Percentiles rank a stretch among this genome's conserved stretches.
Conservation (phyloP, 1,140 invertebrate genomes). For the Trichonephila clavata region DNA sequence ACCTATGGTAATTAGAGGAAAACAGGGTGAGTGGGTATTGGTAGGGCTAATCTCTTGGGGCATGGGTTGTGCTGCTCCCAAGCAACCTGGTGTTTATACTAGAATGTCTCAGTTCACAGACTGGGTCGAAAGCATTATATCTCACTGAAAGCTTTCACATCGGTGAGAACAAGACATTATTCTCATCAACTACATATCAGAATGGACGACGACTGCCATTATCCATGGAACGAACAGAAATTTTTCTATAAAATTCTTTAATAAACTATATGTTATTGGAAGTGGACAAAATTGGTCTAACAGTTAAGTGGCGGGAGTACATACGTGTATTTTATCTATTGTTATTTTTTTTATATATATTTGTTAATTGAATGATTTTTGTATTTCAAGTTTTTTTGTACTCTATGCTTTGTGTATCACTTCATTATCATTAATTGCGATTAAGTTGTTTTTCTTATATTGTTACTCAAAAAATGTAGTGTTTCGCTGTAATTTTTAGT, state of each 20-base stretch:
- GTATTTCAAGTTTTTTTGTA: constrained; percentile 1
- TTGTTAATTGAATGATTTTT: constrained; percentile 9
- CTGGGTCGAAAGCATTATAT: constrained; percentile 85
- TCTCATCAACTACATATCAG: too few relatives aligned
- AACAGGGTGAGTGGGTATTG: constrained; percentile 92
- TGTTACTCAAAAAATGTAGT: background rate
- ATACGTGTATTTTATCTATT: background rate
- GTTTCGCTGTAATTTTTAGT: background rate
- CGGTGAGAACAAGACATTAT: background rate
- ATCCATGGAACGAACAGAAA: background rate
- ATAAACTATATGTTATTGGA: background rate
- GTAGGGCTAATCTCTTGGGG: constrained; percentile 97
- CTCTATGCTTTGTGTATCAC: background rate
- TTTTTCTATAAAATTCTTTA: background rate
- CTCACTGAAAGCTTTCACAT: background rate
- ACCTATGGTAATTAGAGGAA: constrained; percentile 91
- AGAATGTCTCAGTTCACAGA: constrained; percentile 95
- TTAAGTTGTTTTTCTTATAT: background rate
- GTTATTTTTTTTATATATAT: background rate
- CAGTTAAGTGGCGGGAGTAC: too few relatives aligned
- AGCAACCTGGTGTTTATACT: constrained; percentile 94
- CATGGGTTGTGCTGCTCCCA: constrained; percentile 94
- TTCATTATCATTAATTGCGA: background rate
- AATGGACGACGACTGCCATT: background rate
- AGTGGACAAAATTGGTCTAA: background rate